Evolutionary conservation across 2,888 invertebrate species (phyloP).

Genomic region (Sinotaia quadrata): DNA sequence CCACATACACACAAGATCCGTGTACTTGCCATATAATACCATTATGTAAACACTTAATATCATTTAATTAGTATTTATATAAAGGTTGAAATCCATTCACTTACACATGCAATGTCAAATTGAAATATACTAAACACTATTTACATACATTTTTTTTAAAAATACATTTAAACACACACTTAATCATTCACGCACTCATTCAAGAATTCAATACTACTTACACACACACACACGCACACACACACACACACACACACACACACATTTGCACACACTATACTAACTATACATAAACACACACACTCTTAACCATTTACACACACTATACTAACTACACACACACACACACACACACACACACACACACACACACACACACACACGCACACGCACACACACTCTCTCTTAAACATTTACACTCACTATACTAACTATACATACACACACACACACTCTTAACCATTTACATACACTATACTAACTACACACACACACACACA

Average conservation of each 20-base stretch:
- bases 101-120: too few relatives aligned
- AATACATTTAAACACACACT: too few relatives aligned
- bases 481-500: not conserved
- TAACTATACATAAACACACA: not conserved
- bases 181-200: too few relatives aligned
- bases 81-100: too few relatives aligned
- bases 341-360: slow-evolving; percentile 1
- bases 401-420: slow-evolving; percentile 9
- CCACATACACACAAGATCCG: too few relatives aligned
- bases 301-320: not conserved
- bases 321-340: not conserved
- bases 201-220: too few relatives aligned
- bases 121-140: too few relatives aligned
- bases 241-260: slow-evolving; percentile 5
- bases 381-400: not conserved
- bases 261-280: not conserved
- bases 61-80: too few relatives aligned
- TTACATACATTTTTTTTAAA: too few relatives aligned
- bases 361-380: not conserved
- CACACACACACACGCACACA: slow-evolving; percentile 2
- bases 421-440: not conserved
- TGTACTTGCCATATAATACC: too few relatives aligned
- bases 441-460: not conserved
- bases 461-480: not conserved
- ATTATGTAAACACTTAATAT: too few relatives aligned